Conservation (phyloP, 2,797 vertebrate species). For the Squalus acanthias region DNA sequence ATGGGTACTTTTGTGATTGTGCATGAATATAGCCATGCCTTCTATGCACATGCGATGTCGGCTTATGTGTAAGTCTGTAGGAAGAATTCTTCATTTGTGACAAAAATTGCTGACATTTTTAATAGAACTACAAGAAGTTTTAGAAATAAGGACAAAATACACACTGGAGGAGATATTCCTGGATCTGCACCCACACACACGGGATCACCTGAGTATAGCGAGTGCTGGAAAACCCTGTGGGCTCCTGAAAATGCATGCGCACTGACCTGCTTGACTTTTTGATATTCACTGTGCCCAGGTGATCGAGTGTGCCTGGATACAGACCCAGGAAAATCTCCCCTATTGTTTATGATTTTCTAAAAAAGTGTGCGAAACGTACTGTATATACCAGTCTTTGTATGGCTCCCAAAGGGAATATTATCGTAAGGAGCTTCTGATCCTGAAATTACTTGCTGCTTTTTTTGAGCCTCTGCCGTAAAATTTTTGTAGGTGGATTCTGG, state of each 20-base stretch:
- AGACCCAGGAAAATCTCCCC: neutral
- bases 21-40: neutral
- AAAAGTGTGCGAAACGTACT: neutral
- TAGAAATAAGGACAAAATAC: neutral
- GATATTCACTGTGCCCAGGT: neutral
- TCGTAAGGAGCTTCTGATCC: neutral
- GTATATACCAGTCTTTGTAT: neutral
- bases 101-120: neutral
- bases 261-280: neutral
- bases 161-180: neutral
- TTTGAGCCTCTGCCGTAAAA: neutral
- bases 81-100: neutral
- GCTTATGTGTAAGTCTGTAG: neutral
- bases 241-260: neutral
- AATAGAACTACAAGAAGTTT: too few relatives aligned
- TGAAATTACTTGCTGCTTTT: neutral
- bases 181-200: neutral
- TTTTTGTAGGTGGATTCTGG: neutral
- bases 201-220: neutral
- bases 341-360: neutral
- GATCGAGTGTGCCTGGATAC: neutral
- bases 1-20: neutral
- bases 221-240: neutral
- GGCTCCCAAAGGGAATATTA: neutral
- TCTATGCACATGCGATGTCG: neutral